Evolutionary conservation across 2,113 vertebrate species (phyloP).

Genomic region (Apistogramma diplotaenia): DNA sequence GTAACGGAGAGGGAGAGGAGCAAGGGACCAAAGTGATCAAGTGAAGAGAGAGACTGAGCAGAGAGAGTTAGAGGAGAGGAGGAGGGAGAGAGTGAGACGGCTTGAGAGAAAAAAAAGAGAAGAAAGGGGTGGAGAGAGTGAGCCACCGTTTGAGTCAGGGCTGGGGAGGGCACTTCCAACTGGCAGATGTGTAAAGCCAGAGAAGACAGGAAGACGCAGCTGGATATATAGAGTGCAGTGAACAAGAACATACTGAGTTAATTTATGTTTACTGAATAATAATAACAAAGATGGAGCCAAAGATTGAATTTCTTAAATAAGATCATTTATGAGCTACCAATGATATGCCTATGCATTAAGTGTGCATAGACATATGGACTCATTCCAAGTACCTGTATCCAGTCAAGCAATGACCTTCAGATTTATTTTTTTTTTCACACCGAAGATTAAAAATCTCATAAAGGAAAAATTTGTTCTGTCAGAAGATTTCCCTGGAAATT

Average conservation of each 20-base stretch:
- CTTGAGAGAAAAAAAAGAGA: constrained; percentile 21
- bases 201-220: neutral
- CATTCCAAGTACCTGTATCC: constrained; percentile 7
- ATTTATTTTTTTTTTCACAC: neutral
- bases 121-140: constrained; percentile 46
- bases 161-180: constrained; percentile 51
- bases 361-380: neutral
- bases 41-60: constrained; percentile 51
- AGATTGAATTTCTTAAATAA: neutral
- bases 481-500: neutral
- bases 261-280: neutral
- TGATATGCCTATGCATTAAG: neutral
- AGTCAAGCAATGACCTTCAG: constrained; percentile 13
- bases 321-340: neutral
- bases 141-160: constrained; percentile 58
- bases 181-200: constrained; percentile 37
- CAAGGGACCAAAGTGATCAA: constrained; percentile 57
- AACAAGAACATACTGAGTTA: neutral
- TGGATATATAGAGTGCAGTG: neutral
- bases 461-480: neutral
- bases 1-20: constrained; percentile 54
- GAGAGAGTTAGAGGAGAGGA: constrained; percentile 28
- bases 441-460: neutral
- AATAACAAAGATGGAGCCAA: neutral
- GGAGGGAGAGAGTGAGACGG: constrained; percentile 49